phyloP scores from a whole-genome alignment of 2,888 invertebrate species.

The Epinotia brunnichana region DNA sequence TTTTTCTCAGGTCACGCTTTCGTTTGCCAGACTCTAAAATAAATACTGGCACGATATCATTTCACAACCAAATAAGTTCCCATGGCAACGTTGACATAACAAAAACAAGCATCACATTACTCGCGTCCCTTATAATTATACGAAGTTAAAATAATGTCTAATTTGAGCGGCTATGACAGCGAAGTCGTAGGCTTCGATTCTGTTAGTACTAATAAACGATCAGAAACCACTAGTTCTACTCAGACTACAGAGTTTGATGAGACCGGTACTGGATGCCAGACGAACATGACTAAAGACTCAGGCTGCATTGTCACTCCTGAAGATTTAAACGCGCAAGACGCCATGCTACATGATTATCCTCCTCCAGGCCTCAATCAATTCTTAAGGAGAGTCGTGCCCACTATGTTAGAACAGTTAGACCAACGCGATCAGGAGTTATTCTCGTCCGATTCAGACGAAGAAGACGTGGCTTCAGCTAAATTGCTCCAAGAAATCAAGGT shows the following conservation, averaged over 20 bases:
- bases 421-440: slow-evolving; percentile 60
- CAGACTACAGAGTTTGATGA: slow-evolving; percentile 68
- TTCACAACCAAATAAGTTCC: background rate
- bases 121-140: background rate
- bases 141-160: slow-evolving; percentile 59
- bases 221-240: slow-evolving; percentile 56
- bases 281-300: slow-evolving; percentile 55
- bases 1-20: no score
- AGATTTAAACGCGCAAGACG: slow-evolving; percentile 60
- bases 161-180: slow-evolving; percentile 72
- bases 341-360: slow-evolving; percentile 60
- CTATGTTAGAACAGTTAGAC: slow-evolving; percentile 70
- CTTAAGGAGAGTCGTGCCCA: slow-evolving; percentile 68
- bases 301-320: slow-evolving; percentile 61
- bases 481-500: slow-evolving; percentile 66
- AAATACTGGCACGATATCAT: slow-evolving; percentile 2
- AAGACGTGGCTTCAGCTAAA: slow-evolving; percentile 63
- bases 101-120: slow-evolving; percentile 10
- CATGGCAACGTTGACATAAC: slow-evolving; percentile 29
- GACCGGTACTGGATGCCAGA: slow-evolving; percentile 60
- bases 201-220: slow-evolving; percentile 52
- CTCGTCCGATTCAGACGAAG: slow-evolving; percentile 75
- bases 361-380: slow-evolving; percentile 71
- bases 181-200: slow-evolving; percentile 73
- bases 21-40: no score